These are phyloP conservation scores for Gryllus bimaculatus DNA, from an alignment of 1,140 invertebrate species.

Conservation along the genomic window DNA sequence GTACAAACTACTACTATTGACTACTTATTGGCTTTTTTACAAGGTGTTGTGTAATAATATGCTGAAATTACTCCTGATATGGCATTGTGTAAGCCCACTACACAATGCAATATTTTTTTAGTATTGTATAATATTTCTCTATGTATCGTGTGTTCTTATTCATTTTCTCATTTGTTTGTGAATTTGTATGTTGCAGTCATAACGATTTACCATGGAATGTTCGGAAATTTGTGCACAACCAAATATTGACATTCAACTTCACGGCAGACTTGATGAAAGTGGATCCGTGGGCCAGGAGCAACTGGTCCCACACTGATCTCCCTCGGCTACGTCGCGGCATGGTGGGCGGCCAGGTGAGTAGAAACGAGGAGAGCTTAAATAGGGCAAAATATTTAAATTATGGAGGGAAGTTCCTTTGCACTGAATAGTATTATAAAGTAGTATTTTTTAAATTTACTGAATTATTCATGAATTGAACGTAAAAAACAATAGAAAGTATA, in stretches of 20 bases:
- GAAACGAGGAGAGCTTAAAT: too few relatives aligned
- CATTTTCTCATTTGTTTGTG: background rate
- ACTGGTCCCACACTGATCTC: conserved; percentile 83
- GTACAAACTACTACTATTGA: too few relatives aligned
- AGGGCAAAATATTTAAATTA: too few relatives aligned
- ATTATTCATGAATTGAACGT: too few relatives aligned
- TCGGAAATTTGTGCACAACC: conserved; percentile 70
- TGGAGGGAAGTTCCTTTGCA: too few relatives aligned
- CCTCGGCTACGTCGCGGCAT: conserved; percentile 67
- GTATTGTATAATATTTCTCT: background rate
- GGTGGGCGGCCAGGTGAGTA: conserved; percentile 63
- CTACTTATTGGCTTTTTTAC: too few relatives aligned
- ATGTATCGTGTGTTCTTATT: background rate
- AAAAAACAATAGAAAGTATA: too few relatives aligned
- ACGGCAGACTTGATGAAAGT: conserved; percentile 60
- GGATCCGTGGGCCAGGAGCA: conserved; percentile 67
- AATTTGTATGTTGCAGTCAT: conserved; percentile 47
- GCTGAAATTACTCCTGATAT: too few relatives aligned
- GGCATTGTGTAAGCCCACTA: too few relatives aligned
- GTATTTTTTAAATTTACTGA: too few relatives aligned
- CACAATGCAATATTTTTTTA: background rate
- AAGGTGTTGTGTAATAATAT: too few relatives aligned
- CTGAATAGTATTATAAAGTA: too few relatives aligned
- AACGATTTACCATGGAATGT: conserved; percentile 84
- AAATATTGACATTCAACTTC: conserved; percentile 68